phyloP scores from a whole-genome alignment of 2,888 invertebrate species.

The Spisula subtruncata region DNA sequence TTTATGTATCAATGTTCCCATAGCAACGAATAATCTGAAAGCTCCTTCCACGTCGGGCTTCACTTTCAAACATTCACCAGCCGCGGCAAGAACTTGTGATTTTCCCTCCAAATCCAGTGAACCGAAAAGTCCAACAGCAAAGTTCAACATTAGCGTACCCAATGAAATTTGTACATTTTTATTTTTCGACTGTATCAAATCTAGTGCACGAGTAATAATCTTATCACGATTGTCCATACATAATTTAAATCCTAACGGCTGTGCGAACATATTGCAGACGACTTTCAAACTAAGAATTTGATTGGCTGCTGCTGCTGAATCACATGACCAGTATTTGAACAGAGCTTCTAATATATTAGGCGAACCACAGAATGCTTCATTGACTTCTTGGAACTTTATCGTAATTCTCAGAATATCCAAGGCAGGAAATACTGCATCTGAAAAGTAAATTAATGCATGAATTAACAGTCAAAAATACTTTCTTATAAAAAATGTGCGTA shows the following conservation, averaged over 20 bases:
- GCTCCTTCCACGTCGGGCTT: conserved; percentile 91
- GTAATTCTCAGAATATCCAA: conserved; percentile 95
- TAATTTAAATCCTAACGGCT: conserved; percentile 88
- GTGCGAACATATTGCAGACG: conserved; percentile 94
- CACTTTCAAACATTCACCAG: conserved; percentile 81
- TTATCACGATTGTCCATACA: conserved; percentile 78
- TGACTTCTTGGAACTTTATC: conserved; percentile 91
- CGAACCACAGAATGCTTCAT: conserved; percentile 88
- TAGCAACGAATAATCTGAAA: conserved; percentile 92
- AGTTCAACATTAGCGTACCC: conserved; percentile 92
- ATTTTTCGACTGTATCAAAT: conserved; percentile 77
- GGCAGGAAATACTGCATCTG: conserved; percentile 94
- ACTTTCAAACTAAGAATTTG: conserved; percentile 89
- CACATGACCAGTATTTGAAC: conserved; percentile 86
- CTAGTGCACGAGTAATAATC: conserved; percentile 78
- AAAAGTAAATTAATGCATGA: conserved; percentile 6
- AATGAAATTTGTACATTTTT: conserved; percentile 91
- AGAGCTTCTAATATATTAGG: conserved; percentile 88
- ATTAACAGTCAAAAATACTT: too few species aligned
- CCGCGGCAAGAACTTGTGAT: conserved; percentile 80
- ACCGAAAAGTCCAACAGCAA: conserved; percentile 89
- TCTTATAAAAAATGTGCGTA: too few species aligned
- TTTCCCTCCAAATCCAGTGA: conserved; percentile 81
- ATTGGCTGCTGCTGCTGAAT: conserved; percentile 76
- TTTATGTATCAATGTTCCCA: conserved; percentile 91